Percentiles rank a stretch among this genome's conserved stretches.
Evolutionary conservation across 2,113 vertebrate genomes (phyloP).

Genomic region (Rhynchopsitta pachyrhyncha): DNA sequence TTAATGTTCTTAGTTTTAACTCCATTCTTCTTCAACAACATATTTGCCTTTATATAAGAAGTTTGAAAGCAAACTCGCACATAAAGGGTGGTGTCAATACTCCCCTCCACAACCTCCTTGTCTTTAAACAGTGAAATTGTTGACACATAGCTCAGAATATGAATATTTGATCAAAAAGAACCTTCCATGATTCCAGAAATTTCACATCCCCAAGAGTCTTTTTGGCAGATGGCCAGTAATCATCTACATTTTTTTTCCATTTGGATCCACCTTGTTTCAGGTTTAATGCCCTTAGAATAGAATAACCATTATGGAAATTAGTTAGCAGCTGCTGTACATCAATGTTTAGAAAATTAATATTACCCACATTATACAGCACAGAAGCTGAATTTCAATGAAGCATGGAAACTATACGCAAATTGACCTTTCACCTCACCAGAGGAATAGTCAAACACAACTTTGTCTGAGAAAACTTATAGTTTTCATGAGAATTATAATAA

Average conservation of each 20-base stretch:
- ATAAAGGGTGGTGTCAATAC: slow-evolving; percentile 7
- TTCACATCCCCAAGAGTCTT: slow-evolving; percentile 59
- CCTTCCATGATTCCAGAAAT: slow-evolving; percentile 67
- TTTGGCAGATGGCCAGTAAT: slow-evolving; percentile 72
- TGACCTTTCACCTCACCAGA: slow-evolving; percentile 78
- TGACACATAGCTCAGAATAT: slow-evolving; percentile 56
- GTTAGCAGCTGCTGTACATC: slow-evolving; percentile 77
- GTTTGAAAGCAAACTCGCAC: not conserved
- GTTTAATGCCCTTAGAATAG: slow-evolving; percentile 75
- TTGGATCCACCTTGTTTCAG: slow-evolving; percentile 73
- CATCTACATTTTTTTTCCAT: slow-evolving; percentile 64
- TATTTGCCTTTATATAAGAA: not conserved
- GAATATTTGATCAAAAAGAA: slow-evolving; percentile 69
- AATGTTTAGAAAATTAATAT: slow-evolving; percentile 84
- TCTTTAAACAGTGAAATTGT: slow-evolving; percentile 49
- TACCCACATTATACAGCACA: slow-evolving; percentile 68
- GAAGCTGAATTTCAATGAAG: slow-evolving; percentile 81
- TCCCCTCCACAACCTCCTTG: slow-evolving; percentile 4
- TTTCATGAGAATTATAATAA: slow-evolving; percentile 58
- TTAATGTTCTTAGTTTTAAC: not conserved
- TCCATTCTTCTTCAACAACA: not conserved
- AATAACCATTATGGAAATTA: slow-evolving; percentile 79
- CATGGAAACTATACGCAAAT: slow-evolving; percentile 71
- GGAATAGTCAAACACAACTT: slow-evolving; percentile 74
- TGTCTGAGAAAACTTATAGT: slow-evolving; percentile 68